Evolutionary conservation across 2,113 vertebrate genomes (phyloP).

Genomic region (Grus americana): DNA sequence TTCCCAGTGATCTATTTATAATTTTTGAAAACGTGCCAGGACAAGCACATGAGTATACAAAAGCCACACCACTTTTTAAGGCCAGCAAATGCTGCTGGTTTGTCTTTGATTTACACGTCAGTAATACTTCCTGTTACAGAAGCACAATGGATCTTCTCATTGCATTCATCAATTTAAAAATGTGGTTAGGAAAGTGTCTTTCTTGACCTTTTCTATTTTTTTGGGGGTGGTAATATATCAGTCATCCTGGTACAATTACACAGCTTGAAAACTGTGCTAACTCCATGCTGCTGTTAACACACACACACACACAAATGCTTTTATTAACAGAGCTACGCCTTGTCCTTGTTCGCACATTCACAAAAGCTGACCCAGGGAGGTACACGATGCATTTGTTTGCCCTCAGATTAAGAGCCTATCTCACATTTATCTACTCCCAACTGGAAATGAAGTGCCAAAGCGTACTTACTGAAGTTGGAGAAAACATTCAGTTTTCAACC

Average conservation of each 20-base stretch:
- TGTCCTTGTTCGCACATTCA: neutral
- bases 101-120: conserved; percentile 37
- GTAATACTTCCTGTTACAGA: neutral
- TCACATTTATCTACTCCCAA: neutral
- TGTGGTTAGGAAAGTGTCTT: neutral
- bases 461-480: neutral
- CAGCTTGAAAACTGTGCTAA: neutral
- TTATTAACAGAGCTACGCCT: neutral
- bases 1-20: conserved; percentile 66
- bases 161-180: conserved; percentile 12
- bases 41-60: conserved; percentile 45
- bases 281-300: neutral
- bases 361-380: neutral
- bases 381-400: neutral
- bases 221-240: neutral
- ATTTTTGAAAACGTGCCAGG: conserved; percentile 34
- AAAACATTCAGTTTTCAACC: neutral
- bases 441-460: neutral
- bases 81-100: conserved; percentile 46
- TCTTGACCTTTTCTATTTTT: neutral
- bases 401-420: neutral
- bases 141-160: neutral
- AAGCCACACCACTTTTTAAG: conserved; percentile 43
- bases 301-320: neutral
- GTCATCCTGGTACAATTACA: neutral